Base-by-base conservation (phyloP, 2,113 vertebrate species). In the Rhadina sibilatrix region DNA sequence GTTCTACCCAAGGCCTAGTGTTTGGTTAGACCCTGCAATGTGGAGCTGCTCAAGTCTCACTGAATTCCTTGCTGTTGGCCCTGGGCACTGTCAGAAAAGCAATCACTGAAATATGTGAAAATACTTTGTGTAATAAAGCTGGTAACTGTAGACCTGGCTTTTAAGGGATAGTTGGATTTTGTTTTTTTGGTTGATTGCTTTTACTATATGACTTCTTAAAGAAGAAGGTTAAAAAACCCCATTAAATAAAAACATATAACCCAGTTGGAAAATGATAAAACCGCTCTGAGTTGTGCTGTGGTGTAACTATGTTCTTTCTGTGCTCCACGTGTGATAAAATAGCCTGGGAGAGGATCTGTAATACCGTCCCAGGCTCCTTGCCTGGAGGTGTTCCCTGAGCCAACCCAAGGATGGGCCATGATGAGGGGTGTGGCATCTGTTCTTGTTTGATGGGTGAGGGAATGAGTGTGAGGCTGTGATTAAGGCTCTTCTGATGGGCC, bases 201-300 rank as follows among this genome's bases (percentile, higher is more conserved):
- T 72, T 27, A 35, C 8, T 31, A 0, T 31, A 5, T 37, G 10
- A n/a, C 14, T 75, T 75, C 14, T 19, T 20, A 64, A 64, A 70
- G 33, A 69, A 13, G 6, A 23, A 14, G 42, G 23, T 11, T 2
- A 8, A 40, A 52, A 59, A 25, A 4, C 1, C 1, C 19, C 2
- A 20, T 15, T n/a, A 71, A 47, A n/a, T 56, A 25, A 44, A 69
- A 77, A 37, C 30, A n/a, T 6, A 77, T 6, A 77, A 70, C 7
- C 23, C 12, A 15, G 1, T 16, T 65, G 44, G 5, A 56, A 94
- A 89, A 65, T 9, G 0, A 30, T 49, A 42, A 91, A 95, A 31
- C 13, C 12, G 0, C 12, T 52, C 42, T 40, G 38, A 12, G 44
- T 66, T 21, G 2, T 46, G 11, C 44, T 60, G 37, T 64, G 53